phyloP scores from a whole-genome alignment of 1,140 invertebrate species.

The Agraylea sexmaculata region DNA sequence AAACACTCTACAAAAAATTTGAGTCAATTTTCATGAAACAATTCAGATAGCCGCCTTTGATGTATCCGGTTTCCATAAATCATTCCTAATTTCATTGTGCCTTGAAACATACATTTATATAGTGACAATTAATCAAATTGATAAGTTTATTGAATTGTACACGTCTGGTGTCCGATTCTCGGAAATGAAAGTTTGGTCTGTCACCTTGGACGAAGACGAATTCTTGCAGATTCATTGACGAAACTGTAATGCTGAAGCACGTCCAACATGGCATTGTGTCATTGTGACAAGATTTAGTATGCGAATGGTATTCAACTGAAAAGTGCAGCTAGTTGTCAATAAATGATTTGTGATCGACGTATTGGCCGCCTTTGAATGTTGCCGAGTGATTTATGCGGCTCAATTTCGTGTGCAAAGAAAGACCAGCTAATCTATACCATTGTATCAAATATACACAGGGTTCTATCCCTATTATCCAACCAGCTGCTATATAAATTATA shows the following conservation, averaged over 20 bases:
- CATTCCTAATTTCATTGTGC: no score
- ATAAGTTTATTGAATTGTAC: no score
- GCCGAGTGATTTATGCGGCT: slow-evolving; percentile 21
- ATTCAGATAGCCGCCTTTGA: no score
- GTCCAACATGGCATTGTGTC: neutral
- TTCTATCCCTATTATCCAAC: no score
- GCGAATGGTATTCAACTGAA: slow-evolving; percentile 10
- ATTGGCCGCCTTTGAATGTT: slow-evolving; percentile 21
- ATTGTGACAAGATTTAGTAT: slow-evolving; percentile 1
- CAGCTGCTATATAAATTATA: no score
- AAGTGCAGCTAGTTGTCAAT: slow-evolving; percentile 19
- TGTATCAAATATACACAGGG: slow-evolving; percentile 1
- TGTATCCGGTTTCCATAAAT: no score
- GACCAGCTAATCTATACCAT: slow-evolving; percentile 13
- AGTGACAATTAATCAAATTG: no score
- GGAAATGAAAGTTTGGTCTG: no score
- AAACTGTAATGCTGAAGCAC: neutral
- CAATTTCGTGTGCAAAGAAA: slow-evolving; percentile 20
- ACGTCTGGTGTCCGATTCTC: no score
- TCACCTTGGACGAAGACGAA: neutral
- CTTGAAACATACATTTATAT: no score
- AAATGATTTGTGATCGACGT: slow-evolving; percentile 22
- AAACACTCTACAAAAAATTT: no score
- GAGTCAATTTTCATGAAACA: no score
- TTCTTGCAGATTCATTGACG: neutral